Evolutionary conservation across 2,797 vertebrate genomes (phyloP), one percentile per base, ranked within the genome.

Genomic region (Acanthurus tractus): DNA sequence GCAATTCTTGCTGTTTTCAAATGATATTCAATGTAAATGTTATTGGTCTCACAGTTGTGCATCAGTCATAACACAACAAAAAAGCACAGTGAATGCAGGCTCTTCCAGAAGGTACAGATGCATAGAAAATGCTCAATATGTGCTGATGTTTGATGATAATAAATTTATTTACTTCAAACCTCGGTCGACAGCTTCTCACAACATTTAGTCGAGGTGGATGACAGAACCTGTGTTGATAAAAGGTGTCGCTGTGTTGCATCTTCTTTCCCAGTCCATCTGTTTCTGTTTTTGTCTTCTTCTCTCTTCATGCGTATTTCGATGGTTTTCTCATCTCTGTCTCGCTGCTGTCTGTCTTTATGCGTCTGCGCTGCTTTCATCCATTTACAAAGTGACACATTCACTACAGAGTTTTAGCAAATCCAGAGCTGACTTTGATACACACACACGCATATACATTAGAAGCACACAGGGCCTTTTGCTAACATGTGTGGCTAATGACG

Each of bases 361-460:
- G 20, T 71, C 46, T 82, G 61, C 63, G 46, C 63, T 50, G 56
- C 29, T 69, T 69, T 78, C 44, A 78, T 70, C 61, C 48, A 18
- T 29, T 76, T 20, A 49, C 69, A 82, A 57, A 78, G 64, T 70
- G 69, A 68, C 65, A 79, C 56, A 72, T 77, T 63, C 11, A 10
- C 22, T 49, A 49, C 70, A 44, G 73, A 45, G 49, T 29, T 74
- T 68, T 66, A 58, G 54, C 66, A 70, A 74, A 83, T 63, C 52
- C 36, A 63, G 63, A 76, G 65, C 67, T 8, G 55, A 79, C 81
- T 87, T 78, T 82, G 72, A 86, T 57, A 13, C 45, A 14, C 48
- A 23, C 69, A 10, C 69, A 63, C 7, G 64, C 20, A 45, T 36
- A 9, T 17, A 34, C 50, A 66, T 34, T 20, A 42, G 34, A 44